Evolutionary conservation across 2,888 invertebrate species (phyloP).

Genomic region (Cotesia congregata): DNA sequence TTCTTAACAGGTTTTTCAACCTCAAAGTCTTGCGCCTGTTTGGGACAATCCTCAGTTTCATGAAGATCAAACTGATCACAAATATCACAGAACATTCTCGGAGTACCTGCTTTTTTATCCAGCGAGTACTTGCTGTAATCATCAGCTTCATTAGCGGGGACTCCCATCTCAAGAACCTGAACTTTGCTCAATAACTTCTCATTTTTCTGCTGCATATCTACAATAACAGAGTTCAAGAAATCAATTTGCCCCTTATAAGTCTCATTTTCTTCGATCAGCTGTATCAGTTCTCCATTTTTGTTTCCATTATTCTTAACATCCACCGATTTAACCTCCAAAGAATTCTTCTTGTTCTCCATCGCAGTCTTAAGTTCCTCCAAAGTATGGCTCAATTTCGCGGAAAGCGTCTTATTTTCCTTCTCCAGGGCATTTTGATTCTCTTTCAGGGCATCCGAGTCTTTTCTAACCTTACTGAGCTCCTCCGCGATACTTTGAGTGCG

Average conservation of each 20-base stretch:
- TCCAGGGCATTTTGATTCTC: conserved; percentile 59
- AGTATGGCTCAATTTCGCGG: conserved; percentile 55
- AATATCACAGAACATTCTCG: conserved; percentile 95
- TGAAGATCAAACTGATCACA: conserved; percentile 97
- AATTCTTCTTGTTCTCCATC: conserved; percentile 62
- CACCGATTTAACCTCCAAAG: conserved; percentile 53
- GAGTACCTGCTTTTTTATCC: conserved; percentile 73
- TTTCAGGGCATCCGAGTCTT: conserved; percentile 54
- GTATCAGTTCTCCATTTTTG: conserved; percentile 49
- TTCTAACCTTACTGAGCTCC: conserved; percentile 55
- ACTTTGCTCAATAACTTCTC: conserved; percentile 85
- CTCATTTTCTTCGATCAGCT: conserved; percentile 76
- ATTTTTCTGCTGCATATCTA: conserved; percentile 95
- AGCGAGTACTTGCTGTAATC: conserved; percentile 68
- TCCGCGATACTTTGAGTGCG: conserved; percentile 55
- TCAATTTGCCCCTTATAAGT: conserved; percentile 82
- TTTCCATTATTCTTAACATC: conserved; percentile 54
- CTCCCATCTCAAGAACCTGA: conserved; percentile 82
- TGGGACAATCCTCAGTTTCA: conserved; percentile 97
- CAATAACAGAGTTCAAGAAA: conserved; percentile 96
- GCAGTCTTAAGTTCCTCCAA: conserved; percentile 56
- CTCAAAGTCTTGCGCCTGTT: conserved; percentile 78
- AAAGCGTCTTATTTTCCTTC: conserved; percentile 60
- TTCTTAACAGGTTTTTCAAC: conserved; percentile 72
- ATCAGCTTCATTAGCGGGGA: conserved; percentile 70